Conservation (phyloP, 2,797 vertebrate species). For the Microcaecilia unicolor region DNA sequence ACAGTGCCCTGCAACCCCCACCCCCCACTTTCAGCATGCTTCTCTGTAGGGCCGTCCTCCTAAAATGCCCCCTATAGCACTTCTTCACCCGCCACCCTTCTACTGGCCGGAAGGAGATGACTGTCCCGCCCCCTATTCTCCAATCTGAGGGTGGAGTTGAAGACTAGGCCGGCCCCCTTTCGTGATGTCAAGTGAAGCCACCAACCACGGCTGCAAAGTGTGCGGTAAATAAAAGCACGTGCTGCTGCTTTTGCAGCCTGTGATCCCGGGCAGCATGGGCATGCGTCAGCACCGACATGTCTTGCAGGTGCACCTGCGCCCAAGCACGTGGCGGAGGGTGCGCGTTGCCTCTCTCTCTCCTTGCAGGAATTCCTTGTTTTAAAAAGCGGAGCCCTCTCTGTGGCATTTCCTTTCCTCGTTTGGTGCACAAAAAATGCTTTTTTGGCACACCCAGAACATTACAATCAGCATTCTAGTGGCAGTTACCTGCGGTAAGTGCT, state of each 20-base stretch:
- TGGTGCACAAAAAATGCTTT: conserved; percentile 65
- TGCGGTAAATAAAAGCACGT: not conserved
- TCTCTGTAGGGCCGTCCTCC: no score
- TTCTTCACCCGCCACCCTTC: no score
- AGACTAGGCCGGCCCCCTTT: no score
- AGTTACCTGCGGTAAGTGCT: conserved; percentile 76
- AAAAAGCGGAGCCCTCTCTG: not conserved
- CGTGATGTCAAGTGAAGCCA: no score
- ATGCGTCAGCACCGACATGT: not conserved
- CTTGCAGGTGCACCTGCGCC: no score
- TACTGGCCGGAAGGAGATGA: no score
- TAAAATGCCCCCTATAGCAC: no score
- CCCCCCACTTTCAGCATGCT: not conserved
- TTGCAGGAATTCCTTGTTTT: not conserved
- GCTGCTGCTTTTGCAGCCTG: no score
- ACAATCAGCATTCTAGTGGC: conserved; percentile 66
- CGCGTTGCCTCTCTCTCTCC: not conserved
- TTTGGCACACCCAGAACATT: conserved; percentile 87
- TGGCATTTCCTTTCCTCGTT: not conserved
- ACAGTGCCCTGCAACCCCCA: no score
- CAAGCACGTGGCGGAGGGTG: not conserved
- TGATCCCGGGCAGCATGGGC: no score
- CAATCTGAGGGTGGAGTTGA: no score
- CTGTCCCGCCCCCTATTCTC: not conserved
- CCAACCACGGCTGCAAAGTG: not conserved